These are phyloP conservation scores for Drosophila kanapiae DNA, from an alignment of 1,140 invertebrate species.

Conservation along the genomic window DNA sequence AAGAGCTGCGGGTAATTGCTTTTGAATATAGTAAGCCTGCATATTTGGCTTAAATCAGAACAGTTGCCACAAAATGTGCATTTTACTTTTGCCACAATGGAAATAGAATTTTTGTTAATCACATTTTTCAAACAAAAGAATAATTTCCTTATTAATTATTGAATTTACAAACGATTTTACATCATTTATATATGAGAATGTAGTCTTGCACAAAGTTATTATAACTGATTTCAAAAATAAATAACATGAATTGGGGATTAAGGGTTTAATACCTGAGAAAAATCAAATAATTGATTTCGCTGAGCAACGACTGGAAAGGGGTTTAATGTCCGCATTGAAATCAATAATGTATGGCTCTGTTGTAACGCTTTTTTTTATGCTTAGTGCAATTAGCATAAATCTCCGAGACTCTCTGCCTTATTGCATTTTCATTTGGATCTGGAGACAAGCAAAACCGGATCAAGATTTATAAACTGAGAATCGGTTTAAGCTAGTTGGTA, in stretches of 20 bases:
- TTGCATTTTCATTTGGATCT: constrained; percentile 1
- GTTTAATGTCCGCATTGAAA: constrained; percentile 11
- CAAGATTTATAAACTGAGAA: neutral
- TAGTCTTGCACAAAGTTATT: too few relatives aligned
- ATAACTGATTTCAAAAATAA: too few relatives aligned
- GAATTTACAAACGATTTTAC: too few relatives aligned
- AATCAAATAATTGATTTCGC: neutral
- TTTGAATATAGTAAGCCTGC: neutral
- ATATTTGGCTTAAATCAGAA: neutral
- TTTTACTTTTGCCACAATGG: neutral
- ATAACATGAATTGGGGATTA: too few relatives aligned
- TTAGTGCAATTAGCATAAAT: constrained; percentile 28
- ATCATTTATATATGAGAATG: too few relatives aligned
- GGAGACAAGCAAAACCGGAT: constrained; percentile 25
- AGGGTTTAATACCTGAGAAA: too few relatives aligned
- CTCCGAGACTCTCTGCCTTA: neutral
- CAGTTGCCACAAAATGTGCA: neutral
- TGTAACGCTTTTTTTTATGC: constrained; percentile 14
- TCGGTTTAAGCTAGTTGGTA: constrained; percentile 22
- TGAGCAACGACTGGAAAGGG: neutral
- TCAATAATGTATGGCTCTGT: neutral
- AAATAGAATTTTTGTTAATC: too few relatives aligned
- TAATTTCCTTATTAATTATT: neutral
- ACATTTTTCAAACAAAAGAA: neutral
- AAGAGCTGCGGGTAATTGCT: constrained; percentile 12